Conservation (phyloP, 2,888 invertebrate genomes). For the Cantharis rustica region DNA sequence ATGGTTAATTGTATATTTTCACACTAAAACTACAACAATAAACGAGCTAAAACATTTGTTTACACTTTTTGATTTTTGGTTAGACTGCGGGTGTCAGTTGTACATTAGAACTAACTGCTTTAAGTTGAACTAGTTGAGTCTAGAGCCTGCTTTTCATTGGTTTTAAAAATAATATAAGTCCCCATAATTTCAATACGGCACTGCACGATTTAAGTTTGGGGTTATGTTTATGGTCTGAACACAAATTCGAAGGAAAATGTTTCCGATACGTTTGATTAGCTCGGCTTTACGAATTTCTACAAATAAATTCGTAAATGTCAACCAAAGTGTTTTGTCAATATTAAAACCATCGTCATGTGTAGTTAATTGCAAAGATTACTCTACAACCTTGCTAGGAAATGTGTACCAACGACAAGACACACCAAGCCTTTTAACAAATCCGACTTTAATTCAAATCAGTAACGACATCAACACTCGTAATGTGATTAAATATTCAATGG, state of each 20-base stretch:
- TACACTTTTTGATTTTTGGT: neutral
- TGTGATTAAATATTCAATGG: constrained; percentile 75
- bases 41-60: neutral
- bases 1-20: constrained; percentile 53
- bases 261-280: neutral
- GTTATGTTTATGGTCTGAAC: neutral
- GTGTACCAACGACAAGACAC: neutral
- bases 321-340: neutral
- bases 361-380: neutral
- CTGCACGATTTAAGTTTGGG: neutral
- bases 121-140: too few species aligned
- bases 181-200: neutral
- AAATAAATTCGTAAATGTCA: neutral
- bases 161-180: too few species aligned
- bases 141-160: too few species aligned
- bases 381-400: neutral
- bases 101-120: neutral
- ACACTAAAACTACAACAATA: neutral
- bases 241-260: neutral
- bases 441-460: constrained; percentile 38
- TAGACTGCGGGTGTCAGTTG: neutral
- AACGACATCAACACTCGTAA: constrained; percentile 56
- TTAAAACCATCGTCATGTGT: neutral
- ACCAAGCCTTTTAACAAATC: constrained; percentile 28
- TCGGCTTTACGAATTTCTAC: neutral